Evolutionary conservation across 2,888 invertebrate species (phyloP).

Genomic region (Eilema caniola): DNA sequence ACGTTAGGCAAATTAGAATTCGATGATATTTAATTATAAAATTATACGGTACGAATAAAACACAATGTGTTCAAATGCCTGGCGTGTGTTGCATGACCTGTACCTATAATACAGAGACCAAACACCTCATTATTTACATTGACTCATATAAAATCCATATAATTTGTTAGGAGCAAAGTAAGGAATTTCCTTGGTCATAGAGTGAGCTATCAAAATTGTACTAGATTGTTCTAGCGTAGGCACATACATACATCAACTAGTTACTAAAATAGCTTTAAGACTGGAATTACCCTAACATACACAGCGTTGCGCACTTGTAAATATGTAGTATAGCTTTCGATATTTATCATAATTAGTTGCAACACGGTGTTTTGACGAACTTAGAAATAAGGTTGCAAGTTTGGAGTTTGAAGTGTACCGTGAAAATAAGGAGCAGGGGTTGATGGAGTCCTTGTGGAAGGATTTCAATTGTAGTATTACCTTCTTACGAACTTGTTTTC

Average conservation of each 20-base stretch:
- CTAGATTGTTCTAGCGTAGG: not conserved
- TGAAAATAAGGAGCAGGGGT: not conserved
- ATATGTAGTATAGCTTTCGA: constrained; percentile 57
- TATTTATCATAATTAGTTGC: constrained; percentile 18
- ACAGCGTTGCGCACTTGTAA: constrained; percentile 57
- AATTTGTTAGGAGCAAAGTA: not conserved
- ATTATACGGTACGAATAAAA: constrained; percentile 47
- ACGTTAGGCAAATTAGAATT: not conserved
- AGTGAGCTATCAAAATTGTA: not conserved
- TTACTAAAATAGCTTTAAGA: constrained; percentile 43
- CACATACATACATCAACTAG: constrained; percentile 19
- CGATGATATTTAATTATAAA: not conserved
- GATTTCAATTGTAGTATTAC: not conserved
- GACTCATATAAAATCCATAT: constrained; percentile 26
- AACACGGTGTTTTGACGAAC: not conserved
- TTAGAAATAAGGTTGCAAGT: not conserved
- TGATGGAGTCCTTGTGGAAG: not conserved
- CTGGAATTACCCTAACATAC: constrained; percentile 55
- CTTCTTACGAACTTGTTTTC: not conserved
- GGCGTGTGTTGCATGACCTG: constrained; percentile 72
- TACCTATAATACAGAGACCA: constrained; percentile 45
- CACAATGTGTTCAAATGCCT: constrained; percentile 60
- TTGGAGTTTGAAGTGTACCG: not conserved
- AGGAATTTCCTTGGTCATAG: not conserved
- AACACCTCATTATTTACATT: constrained; percentile 24